Conservation (phyloP, 2,797 vertebrate species). For the Emys orbicularis region DNA sequence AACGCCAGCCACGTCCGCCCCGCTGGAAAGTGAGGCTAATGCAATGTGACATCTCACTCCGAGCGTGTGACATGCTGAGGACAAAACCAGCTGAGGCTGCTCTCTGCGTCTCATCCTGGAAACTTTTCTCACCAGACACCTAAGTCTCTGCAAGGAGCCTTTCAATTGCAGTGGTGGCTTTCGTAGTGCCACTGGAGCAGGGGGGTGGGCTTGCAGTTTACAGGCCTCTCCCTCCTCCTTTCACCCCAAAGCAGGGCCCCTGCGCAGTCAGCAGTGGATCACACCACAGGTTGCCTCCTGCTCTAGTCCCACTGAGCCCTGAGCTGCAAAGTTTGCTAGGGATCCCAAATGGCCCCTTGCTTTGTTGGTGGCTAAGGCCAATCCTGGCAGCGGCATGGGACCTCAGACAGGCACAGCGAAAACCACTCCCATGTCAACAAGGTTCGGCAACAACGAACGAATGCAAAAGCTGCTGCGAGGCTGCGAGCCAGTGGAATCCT, state of each 20-base stretch:
- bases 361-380: accelerated
- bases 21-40: constrained; percentile 20
- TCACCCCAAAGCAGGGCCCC: not conserved
- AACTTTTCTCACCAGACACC: constrained; percentile 53
- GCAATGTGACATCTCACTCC: constrained; percentile 54
- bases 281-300: not conserved
- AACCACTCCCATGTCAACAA: not conserved
- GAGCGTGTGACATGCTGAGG: constrained; percentile 15
- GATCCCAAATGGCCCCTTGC: not conserved
- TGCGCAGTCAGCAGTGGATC: not conserved
- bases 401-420: not conserved
- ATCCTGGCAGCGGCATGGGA: not conserved
- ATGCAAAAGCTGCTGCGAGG: not conserved
- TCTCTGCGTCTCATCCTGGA: constrained; percentile 28
- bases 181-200: not conserved
- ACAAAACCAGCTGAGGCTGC: constrained; percentile 61
- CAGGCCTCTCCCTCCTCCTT: not conserved
- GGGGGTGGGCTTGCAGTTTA: not conserved
- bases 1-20: not conserved
- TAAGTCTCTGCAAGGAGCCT: constrained; percentile 12
- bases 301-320: not conserved
- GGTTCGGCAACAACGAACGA: not conserved
- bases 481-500: not conserved
- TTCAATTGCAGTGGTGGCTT: not conserved
- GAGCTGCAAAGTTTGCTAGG: not conserved